Evolutionary conservation across 2,888 invertebrate species (phyloP).

Genomic region (Idaea aversata): DNA sequence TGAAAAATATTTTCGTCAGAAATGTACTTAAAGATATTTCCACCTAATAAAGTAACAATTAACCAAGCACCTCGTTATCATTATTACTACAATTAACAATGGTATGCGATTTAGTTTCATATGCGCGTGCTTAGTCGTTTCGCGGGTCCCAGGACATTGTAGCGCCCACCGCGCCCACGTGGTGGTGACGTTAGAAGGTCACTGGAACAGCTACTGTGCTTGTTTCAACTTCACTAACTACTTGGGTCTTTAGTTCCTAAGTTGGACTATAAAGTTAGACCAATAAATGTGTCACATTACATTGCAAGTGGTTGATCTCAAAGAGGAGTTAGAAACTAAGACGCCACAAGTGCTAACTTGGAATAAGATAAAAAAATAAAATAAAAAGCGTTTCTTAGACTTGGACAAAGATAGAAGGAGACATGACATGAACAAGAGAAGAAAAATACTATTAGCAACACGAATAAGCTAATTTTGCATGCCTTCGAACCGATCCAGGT

Average conservation of each 20-base stretch:
- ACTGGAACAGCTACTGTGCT: constrained; percentile 32
- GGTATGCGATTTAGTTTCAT: not conserved
- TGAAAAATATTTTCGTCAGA: not conserved
- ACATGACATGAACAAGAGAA: too few species aligned
- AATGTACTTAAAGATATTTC: not conserved
- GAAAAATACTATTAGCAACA: too few species aligned
- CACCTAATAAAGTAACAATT: not conserved
- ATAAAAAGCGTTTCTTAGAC: too few species aligned
- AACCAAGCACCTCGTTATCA: not conserved
- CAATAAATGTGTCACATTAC: not conserved
- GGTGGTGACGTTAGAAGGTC: constrained; percentile 36
- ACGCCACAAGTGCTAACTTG: too few species aligned
- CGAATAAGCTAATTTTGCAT: too few species aligned
- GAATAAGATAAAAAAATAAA: too few species aligned
- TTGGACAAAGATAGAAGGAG: too few species aligned
- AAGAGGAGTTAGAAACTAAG: too few species aligned
- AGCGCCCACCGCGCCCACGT: constrained; percentile 52
- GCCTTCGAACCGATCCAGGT: too few species aligned
- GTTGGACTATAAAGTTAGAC: not conserved
- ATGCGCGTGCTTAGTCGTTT: constrained; percentile 7
- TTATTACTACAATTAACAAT: not conserved
- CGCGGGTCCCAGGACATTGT: constrained; percentile 28
- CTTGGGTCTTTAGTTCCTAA: not conserved
- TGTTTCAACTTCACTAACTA: not conserved
- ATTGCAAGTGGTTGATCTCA: not conserved